Conservation (phyloP, 2,888 invertebrate species). For the Thymelicus lineola region DNA sequence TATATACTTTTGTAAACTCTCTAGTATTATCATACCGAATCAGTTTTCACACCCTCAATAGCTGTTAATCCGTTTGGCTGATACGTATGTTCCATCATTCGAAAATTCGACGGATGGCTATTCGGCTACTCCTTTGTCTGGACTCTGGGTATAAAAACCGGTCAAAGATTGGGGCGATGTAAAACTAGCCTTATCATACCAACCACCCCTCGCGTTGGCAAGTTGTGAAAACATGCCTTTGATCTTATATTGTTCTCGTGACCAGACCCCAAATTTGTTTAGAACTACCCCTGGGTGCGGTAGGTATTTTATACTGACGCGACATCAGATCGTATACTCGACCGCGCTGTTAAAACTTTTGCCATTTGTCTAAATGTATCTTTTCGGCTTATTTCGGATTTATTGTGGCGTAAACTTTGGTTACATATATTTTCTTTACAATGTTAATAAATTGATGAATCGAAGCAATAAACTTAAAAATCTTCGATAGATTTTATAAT, state of each 20-base stretch:
- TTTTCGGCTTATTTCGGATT: slow-evolving; percentile 3
- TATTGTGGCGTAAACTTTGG: too few relatives aligned
- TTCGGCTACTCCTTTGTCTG: not conserved
- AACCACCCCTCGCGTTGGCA: slow-evolving; percentile 59
- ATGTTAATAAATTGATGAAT: too few relatives aligned
- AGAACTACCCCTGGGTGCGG: slow-evolving; percentile 59
- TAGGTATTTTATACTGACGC: slow-evolving; percentile 61
- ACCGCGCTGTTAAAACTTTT: slow-evolving; percentile 43
- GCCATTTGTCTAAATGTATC: slow-evolving; percentile 15
- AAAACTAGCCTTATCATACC: slow-evolving; percentile 48
- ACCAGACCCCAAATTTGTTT: slow-evolving; percentile 66
- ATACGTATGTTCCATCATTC: not conserved
- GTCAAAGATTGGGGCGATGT: slow-evolving; percentile 24
- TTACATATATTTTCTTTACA: too few relatives aligned
- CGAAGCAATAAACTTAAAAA: too few relatives aligned
- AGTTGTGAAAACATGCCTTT: slow-evolving; percentile 70
- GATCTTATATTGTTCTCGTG: slow-evolving; percentile 73
- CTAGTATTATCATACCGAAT: not conserved
- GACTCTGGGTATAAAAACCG: slow-evolving; percentile 3
- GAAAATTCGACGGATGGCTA: not conserved
- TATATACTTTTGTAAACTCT: not conserved
- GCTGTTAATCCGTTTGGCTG: not conserved
- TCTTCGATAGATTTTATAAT: too few relatives aligned
- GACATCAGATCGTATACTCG: slow-evolving; percentile 44
- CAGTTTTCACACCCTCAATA: not conserved